phyloP scores from a whole-genome alignment of 2,797 vertebrate genomes.

The Crypturellus tataupa region DNA sequence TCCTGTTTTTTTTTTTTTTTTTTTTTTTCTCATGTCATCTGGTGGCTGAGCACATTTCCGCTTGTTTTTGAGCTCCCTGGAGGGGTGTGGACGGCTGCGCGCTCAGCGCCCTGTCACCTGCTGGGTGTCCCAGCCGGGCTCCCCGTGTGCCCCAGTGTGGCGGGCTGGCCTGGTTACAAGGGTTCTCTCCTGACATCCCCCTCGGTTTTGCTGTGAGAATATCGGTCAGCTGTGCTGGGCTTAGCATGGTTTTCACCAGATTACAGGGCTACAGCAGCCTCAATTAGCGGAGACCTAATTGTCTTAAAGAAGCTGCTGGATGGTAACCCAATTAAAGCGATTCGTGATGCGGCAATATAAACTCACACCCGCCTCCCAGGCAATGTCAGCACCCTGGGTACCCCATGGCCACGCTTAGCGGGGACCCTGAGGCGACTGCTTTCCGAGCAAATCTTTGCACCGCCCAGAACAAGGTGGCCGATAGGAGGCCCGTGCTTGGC shows the following conservation, averaged over 20 bases:
- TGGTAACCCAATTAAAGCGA: conserved; percentile 66
- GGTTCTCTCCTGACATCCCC: not conserved
- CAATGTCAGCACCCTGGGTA: not conserved
- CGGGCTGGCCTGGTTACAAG: not conserved
- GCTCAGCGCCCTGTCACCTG: no score
- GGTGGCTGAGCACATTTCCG: conserved; percentile 21
- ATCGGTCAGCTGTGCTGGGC: conserved; percentile 11
- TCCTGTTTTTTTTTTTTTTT: conserved; percentile 50
- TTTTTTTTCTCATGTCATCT: not conserved
- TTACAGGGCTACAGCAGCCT: conserved; percentile 37
- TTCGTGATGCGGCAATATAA: conserved; percentile 12
- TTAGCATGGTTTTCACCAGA: conserved; percentile 11
- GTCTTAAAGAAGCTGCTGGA: conserved; percentile 56
- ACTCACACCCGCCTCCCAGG: not conserved
- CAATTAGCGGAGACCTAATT: conserved; percentile 65
- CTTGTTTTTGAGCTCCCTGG: no score
- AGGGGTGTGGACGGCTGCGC: no score
- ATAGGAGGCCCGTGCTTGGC: no score
- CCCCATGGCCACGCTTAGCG: rapidly evolving
- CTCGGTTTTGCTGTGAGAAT: rapidly evolving
- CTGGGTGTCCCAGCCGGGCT: no score
- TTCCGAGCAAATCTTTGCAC: not conserved
- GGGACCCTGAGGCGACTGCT: rapidly evolving
- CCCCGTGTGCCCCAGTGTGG: no score
- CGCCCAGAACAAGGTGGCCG: no score